A percentile compares a stretch with the other conserved stretches of the same genome.
These are phyloP conservation scores for Lucifuga dentata DNA, from an alignment of 2,113 vertebrate genomes.

Conservation along the genomic window DNA sequence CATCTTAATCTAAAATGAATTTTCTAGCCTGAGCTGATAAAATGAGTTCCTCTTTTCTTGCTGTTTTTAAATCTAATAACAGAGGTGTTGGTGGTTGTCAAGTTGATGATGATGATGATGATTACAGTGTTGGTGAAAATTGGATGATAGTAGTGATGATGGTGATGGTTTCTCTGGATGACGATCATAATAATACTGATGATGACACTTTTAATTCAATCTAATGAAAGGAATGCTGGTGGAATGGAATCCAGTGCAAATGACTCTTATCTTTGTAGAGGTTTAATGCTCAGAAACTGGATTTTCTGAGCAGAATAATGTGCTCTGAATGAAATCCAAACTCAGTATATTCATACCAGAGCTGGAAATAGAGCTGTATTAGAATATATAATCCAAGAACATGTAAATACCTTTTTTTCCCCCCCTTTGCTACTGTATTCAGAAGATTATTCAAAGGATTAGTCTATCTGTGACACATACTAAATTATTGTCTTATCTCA, in stretches of 20 bases:
- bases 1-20: constrained; percentile 17
- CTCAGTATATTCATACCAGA: neutral
- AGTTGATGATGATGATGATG: constrained; percentile 1
- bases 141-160: constrained; percentile 1
- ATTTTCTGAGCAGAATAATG: constrained; percentile 5
- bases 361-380: neutral
- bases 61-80: neutral
- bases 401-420: neutral
- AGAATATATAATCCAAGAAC: neutral
- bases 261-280: neutral
- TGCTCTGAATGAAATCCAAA: neutral
- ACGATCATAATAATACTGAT: neutral
- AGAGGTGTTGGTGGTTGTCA: neutral
- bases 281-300: neutral
- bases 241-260: neutral
- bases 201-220: neutral
- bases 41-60: neutral
- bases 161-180: neutral
- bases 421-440: neutral
- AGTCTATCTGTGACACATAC: too few species aligned
- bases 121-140: constrained; percentile 2
- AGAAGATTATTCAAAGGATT: too few species aligned
- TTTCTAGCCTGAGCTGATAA: neutral
- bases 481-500: constrained; percentile 26
- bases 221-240: neutral